These are phyloP conservation scores for Otis tarda DNA, from an alignment of 2,113 vertebrate genomes.

Conservation along the genomic window DNA sequence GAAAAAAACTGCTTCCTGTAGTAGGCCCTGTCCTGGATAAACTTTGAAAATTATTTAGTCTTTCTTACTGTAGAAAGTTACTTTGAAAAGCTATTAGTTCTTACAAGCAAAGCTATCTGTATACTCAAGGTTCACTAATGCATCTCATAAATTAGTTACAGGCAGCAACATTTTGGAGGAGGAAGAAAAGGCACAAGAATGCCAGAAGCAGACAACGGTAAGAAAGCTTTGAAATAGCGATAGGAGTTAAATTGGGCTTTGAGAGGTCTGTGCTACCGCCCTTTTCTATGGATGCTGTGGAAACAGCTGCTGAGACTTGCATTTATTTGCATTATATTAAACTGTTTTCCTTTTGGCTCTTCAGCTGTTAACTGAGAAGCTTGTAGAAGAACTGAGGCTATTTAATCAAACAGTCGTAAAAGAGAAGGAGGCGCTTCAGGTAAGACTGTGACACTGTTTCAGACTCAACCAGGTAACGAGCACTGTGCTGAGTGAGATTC, in stretches of 20 bases:
- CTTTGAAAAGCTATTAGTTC: neutral
- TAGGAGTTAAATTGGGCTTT: neutral
- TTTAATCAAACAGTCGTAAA: slow-evolving; percentile 66
- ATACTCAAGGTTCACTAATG: neutral
- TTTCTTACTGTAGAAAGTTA: neutral
- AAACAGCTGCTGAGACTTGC: neutral
- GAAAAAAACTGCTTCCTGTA: neutral
- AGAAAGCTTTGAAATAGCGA: neutral
- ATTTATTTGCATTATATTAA: neutral
- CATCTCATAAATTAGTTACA: slow-evolving; percentile 43
- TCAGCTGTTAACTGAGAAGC: slow-evolving; percentile 69
- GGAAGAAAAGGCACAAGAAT: neutral
- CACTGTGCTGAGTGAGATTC: neutral
- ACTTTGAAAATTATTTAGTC: neutral
- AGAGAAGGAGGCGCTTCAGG: slow-evolving; percentile 72
- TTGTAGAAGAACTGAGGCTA: slow-evolving; percentile 61
- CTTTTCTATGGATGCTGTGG: neutral
- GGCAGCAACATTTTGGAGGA: slow-evolving; percentile 46
- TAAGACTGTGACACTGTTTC: slow-evolving; percentile 17
- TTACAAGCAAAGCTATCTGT: neutral
- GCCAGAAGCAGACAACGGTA: slow-evolving; percentile 63
- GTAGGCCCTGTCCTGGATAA: neutral
- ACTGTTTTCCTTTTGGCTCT: neutral
- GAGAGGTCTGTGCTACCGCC: neutral
- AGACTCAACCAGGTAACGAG: neutral